Evolutionary conservation across 2,797 vertebrate species (phyloP).

Genomic region (Strix occidentalis): DNA sequence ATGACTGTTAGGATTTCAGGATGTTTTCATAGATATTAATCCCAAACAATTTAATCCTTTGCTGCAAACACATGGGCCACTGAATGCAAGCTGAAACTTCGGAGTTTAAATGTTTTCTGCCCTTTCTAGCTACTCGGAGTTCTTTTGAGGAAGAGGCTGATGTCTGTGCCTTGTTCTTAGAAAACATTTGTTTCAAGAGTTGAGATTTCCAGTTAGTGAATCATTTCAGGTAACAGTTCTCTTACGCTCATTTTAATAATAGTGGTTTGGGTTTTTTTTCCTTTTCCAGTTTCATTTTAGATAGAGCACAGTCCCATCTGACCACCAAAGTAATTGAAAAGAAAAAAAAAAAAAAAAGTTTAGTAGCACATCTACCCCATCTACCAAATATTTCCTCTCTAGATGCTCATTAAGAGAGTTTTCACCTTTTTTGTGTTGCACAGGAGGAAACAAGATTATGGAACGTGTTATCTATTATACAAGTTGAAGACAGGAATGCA

Average conservation of each 20-base stretch:
- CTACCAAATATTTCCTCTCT: background rate
- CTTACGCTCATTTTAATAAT: background rate
- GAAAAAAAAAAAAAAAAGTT: background rate
- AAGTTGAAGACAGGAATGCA: background rate
- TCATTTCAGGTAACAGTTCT: slow-evolving; percentile 20
- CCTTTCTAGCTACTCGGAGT: background rate
- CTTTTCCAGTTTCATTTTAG: slow-evolving; percentile 48
- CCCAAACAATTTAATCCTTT: background rate
- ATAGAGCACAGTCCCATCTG: background rate
- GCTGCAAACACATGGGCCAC: background rate
- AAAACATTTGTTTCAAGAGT: slow-evolving; percentile 19
- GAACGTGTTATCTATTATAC: background rate
- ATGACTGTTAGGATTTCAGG: background rate
- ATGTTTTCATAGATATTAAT: background rate
- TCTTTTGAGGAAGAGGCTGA: background rate
- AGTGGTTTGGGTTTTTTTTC: background rate
- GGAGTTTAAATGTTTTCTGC: background rate
- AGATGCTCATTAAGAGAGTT: background rate
- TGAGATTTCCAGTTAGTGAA: slow-evolving; percentile 16
- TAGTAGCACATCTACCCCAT: background rate
- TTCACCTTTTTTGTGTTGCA: background rate
- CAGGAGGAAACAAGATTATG: background rate
- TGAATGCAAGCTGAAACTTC: background rate
- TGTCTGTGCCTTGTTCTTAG: background rate
- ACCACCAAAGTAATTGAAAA: background rate